phyloP scores from a whole-genome alignment of 1,140 invertebrate genomes.

The Zaprionus gabonicus region DNA sequence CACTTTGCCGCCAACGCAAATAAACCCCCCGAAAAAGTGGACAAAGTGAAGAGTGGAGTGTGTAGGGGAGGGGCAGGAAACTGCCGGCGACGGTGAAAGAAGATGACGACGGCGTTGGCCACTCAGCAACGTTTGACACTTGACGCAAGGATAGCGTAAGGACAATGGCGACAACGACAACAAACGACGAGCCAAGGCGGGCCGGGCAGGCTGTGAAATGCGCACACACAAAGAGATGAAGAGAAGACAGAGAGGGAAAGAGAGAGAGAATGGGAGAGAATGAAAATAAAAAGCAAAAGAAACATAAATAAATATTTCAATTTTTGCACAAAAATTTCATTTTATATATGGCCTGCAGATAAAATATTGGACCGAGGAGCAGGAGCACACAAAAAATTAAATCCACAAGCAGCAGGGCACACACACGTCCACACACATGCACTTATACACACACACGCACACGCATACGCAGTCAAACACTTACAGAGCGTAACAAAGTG shows the following conservation, averaged over 20 bases:
- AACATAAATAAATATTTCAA: slow-evolving; percentile 77
- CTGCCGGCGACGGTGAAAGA: slow-evolving; percentile 65
- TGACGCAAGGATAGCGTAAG: slow-evolving; percentile 80
- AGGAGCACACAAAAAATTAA: slow-evolving; percentile 59
- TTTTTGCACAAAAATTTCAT: slow-evolving; percentile 63
- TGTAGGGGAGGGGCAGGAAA: slow-evolving; percentile 49
- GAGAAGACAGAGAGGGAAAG: neutral
- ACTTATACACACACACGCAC: neutral
- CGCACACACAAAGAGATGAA: slow-evolving; percentile 27
- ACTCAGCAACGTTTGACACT: slow-evolving; percentile 78
- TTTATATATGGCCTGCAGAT: slow-evolving; percentile 55
- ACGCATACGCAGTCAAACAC: slow-evolving; percentile 12
- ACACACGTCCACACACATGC: slow-evolving; percentile 4
- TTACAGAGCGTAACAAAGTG: slow-evolving; percentile 66
- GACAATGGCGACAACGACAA: slow-evolving; percentile 64
- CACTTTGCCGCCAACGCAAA: slow-evolving; percentile 82
- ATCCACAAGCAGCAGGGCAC: slow-evolving; percentile 54
- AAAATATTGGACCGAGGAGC: slow-evolving; percentile 62
- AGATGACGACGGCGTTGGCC: slow-evolving; percentile 67
- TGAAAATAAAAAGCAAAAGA: slow-evolving; percentile 13
- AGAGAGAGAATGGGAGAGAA: neutral
- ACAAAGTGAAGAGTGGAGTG: neutral
- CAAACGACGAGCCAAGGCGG: slow-evolving; percentile 18
- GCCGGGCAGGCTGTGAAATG: slow-evolving; percentile 30
- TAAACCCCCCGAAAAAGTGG: slow-evolving; percentile 65